Base-by-base conservation (phyloP, 2,113 vertebrate genomes). In the Nyctibius bracteatus region DNA sequence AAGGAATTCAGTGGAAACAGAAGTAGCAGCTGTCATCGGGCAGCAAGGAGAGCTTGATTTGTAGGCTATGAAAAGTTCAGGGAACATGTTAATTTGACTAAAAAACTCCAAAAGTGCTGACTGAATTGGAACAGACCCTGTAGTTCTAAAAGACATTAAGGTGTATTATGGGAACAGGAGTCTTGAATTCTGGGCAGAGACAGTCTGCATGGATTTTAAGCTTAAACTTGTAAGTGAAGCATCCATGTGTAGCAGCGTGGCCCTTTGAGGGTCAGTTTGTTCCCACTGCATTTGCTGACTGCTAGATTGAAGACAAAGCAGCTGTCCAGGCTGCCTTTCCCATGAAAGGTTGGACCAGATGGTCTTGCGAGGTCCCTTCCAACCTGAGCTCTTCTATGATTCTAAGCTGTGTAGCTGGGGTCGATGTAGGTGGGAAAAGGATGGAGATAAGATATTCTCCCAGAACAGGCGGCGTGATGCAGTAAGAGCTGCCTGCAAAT, bases 1-100 rank as follows among this genome's bases (percentile, higher is more conserved):
- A 5, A 82, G 61, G 70, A 88, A 55, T 86, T 63, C 25, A 30
- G 35, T 63, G 35, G 74, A 67, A 94, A 31, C 22, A 71, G 59
- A 85, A 62, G 57, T 58, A 88, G 86, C 52, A 82, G 52, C 86
- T 93, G 74, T 62, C 88, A 55, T 30, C 18, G 39, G 47, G 57
- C 52, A 71, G 79, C 52, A 75, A 72, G 61, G 66, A 82, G 47
- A 82, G 20, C 74, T 92, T 93, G 85, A 74, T 94, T 87, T 87
- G 46, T 44, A 35, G 35, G 20, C 30, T 75, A 51, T 46, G 25
- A 85, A 55, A 82, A 68, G 57, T 90, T 82, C 52, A 59, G 82
- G 33, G 70, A 82, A 62, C 33, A 4, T 30, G 79, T 41, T 82
- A 54, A 85, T 92, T 87, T 82, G 61, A 44, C 66, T 82, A 19